phyloP scores from a whole-genome alignment of 2,888 invertebrate genomes.

The Caenorhabditis sp. region DNA sequence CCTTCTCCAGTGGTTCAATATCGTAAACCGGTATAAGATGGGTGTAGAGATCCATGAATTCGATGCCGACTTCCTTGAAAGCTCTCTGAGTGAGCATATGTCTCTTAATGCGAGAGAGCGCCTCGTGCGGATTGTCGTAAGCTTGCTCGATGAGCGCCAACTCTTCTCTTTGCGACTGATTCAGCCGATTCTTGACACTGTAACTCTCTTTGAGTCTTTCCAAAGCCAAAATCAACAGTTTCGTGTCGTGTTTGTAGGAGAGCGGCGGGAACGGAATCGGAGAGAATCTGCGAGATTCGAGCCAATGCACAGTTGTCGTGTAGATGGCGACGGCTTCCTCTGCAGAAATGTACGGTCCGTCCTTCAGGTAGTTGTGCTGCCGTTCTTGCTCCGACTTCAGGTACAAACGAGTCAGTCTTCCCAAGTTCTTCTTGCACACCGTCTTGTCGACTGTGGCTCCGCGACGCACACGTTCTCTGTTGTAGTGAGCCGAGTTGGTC shows the following conservation, averaged over 20 bases:
- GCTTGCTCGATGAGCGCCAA: constrained; percentile 98
- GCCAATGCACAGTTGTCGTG: constrained; percentile 99
- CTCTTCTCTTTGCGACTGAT: constrained; percentile 98
- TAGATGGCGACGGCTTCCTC: constrained; percentile 99
- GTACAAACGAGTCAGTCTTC: constrained; percentile 95
- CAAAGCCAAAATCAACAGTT: constrained; percentile 94
- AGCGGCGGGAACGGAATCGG: constrained; percentile 99
- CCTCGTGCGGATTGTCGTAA: constrained; percentile 99
- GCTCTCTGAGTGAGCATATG: constrained; percentile 93
- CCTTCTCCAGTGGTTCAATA: constrained; percentile 98
- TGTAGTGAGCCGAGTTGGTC: constrained; percentile 99
- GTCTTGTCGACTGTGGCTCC: constrained; percentile 99
- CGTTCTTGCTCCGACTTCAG: constrained; percentile 97
- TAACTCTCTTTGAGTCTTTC: constrained; percentile 84
- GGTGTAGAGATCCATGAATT: constrained; percentile 99
- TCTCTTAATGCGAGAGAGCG: constrained; percentile 97
- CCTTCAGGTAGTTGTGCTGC: constrained; percentile 99
- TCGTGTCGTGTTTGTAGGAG: constrained; percentile 99
- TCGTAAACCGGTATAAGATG: constrained; percentile 99
- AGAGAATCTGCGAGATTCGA: constrained; percentile 97
- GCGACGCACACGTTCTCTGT: constrained; percentile 95
- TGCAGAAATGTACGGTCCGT: constrained; percentile 98
- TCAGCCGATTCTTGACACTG: constrained; percentile 84
- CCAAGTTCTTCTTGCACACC: constrained; percentile 99
- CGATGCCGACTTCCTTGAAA: constrained; percentile 89